Evolutionary conservation across 2,888 invertebrate genomes (phyloP).

Genomic region (Tinea semifulvella): DNA sequence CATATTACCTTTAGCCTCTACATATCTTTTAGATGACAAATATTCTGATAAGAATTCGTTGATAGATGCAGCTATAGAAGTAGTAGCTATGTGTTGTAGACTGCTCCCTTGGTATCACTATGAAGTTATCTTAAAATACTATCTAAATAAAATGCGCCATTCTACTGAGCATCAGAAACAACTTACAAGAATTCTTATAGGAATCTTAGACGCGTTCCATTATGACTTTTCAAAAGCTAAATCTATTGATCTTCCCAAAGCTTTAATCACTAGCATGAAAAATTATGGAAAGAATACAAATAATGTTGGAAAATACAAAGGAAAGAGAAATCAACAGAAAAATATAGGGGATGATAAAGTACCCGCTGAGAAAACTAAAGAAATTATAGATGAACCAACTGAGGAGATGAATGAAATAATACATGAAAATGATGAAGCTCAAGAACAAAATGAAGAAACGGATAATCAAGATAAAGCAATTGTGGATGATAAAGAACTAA

Average conservation of each 20-base stretch:
- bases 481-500: background rate
- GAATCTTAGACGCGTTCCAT: constrained; percentile 90
- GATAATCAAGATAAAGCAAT: constrained; percentile 24
- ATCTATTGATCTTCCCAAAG: constrained; percentile 43
- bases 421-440: constrained; percentile 20
- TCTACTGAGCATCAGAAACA: constrained; percentile 84
- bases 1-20: constrained; percentile 83
- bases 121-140: constrained; percentile 80
- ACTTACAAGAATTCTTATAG: constrained; percentile 77
- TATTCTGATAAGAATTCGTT: constrained; percentile 81
- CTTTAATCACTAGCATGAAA: constrained; percentile 33
- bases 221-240: constrained; percentile 80
- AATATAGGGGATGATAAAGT: constrained; percentile 16
- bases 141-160: constrained; percentile 78
- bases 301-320: constrained; percentile 23
- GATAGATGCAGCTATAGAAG: constrained; percentile 85
- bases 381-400: constrained; percentile 21
- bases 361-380: constrained; percentile 22
- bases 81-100: constrained; percentile 78
- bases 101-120: constrained; percentile 92
- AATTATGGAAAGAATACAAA: constrained; percentile 23
- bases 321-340: background rate
- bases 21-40: constrained; percentile 81
- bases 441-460: constrained; percentile 21
- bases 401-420: constrained; percentile 16